phyloP scores from a whole-genome alignment of 2,888 invertebrate genomes.

The Stegophylla sp. region DNA sequence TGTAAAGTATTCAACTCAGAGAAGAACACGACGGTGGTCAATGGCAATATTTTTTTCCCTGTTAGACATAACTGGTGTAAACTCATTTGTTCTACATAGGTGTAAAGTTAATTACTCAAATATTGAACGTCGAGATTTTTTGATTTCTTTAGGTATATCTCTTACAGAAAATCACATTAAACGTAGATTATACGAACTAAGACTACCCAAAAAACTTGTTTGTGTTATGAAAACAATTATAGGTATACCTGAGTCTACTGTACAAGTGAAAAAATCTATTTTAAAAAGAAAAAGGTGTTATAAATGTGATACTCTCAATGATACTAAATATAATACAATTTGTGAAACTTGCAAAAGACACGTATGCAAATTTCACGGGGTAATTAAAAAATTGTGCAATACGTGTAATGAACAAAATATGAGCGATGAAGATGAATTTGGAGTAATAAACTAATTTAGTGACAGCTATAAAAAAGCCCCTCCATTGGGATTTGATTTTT shows the following conservation, averaged over 20 bases:
- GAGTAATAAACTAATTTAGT: too few species aligned
- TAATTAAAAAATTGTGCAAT: too few species aligned
- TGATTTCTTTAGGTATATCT: not conserved
- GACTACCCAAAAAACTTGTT: not conserved
- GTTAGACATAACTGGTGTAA: not conserved
- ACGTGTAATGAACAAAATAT: too few species aligned
- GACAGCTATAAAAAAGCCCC: too few species aligned
- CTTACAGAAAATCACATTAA: not conserved
- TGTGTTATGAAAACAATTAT: not conserved
- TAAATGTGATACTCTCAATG: not conserved
- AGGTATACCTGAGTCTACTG: conserved; percentile 1
- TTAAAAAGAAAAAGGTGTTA: conserved; percentile 2
- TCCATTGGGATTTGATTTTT: too few species aligned
- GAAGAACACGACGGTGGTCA: not conserved
- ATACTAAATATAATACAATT: too few species aligned
- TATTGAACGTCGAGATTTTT: not conserved
- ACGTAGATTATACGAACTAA: conserved; percentile 1
- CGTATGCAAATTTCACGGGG: too few species aligned
- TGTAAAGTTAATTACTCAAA: too few species aligned
- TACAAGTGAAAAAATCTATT: not conserved
- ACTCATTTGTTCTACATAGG: not conserved
- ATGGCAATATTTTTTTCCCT: not conserved
- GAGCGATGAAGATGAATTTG: too few species aligned
- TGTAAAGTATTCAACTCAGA: not conserved
- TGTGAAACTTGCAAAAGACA: too few species aligned